Conservation (phyloP, 92 coral and sea anemone genomes). For the Palythoa heliodiscus region DNA sequence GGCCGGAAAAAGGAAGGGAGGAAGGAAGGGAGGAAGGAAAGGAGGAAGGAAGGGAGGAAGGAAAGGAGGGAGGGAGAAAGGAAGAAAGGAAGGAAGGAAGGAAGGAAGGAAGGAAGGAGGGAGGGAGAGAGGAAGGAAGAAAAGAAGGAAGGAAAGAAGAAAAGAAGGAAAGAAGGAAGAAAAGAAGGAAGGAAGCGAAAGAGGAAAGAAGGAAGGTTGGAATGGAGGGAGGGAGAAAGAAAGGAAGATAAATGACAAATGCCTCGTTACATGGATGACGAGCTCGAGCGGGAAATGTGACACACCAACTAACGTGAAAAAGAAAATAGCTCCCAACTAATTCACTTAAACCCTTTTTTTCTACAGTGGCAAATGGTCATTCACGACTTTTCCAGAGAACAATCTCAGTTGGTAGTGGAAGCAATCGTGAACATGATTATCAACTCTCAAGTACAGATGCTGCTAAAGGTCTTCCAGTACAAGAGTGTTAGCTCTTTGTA, state of each 20-base stretch:
- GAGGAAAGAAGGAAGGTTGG: not conserved
- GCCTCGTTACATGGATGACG: not conserved
- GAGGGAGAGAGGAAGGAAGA: no score
- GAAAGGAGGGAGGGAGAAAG: not conserved
- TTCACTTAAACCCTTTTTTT: not conserved
- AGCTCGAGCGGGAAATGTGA: not conserved
- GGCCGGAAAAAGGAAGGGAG: not conserved
- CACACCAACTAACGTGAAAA: not conserved
- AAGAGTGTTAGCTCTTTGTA: constrained; percentile 96
- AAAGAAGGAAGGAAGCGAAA: no score
- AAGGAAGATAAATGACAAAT: not conserved
- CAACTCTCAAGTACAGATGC: constrained; percentile 91
- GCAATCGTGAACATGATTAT: constrained; percentile 94
- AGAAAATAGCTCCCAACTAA: not conserved
- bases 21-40: no score
- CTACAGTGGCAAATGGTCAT: constrained; percentile 96
- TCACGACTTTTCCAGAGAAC: constrained; percentile 93
- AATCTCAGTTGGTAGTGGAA: constrained; percentile 83
- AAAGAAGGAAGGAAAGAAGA: no score
- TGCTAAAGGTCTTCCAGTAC: constrained; percentile 92
- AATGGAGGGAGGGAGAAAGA: not conserved
- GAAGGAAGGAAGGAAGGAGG: not conserved
- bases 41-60: not conserved
- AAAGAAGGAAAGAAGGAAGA: no score
- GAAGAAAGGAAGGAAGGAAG: not conserved